Evolutionary conservation across 1,140 invertebrate genomes (phyloP), one percentile per base, ranked within the genome.

Genomic region (Drosophila leontia): DNA sequence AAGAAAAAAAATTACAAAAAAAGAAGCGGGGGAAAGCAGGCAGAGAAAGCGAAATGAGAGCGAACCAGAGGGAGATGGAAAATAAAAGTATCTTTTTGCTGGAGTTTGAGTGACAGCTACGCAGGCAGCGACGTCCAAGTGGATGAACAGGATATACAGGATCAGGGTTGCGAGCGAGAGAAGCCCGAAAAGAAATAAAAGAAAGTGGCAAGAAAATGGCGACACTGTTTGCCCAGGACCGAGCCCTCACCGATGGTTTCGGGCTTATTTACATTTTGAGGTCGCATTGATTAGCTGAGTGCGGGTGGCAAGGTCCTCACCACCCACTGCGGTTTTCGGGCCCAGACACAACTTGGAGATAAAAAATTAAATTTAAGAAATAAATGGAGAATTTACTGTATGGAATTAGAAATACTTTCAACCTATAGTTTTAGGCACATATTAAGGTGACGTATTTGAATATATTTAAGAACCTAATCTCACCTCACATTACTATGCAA

Each of bases 261-360:
- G 72, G 62, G 70, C 77, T 80, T 80, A 88, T 92, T 91, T 92
- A 85, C 79, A 82, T 85, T 88, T 80, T 86, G 84, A 85, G 87
- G 81, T 75, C 75, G 80, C 77, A 78, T 85, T 92, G 91, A 92
- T 92, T 92, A 91, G 82, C 91, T 84, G 82, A 91, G 80, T 83
- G 91, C 80, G 81, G 71, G 50, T 69, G 75, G 56, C 34, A 53
- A 53, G 60, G 60, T 45, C 57, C 41, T 37, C 61, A 15, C 34
- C 50, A 47, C 19, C 45, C 63, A 60, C 41, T 37, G 13, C 8
- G n/a, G 39, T 7, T 59, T 13, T 34, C 8, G 17, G 55, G 12
- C 39, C 60, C 35, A 71, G 37, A 60, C 78, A 69, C 56, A 76
- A 53, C 51, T 57, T 58, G 62, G 60, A 62, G 77, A 88, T 84